Evolutionary conservation across 2,888 invertebrate species (phyloP).

Genomic region (Sturmia bella): DNA sequence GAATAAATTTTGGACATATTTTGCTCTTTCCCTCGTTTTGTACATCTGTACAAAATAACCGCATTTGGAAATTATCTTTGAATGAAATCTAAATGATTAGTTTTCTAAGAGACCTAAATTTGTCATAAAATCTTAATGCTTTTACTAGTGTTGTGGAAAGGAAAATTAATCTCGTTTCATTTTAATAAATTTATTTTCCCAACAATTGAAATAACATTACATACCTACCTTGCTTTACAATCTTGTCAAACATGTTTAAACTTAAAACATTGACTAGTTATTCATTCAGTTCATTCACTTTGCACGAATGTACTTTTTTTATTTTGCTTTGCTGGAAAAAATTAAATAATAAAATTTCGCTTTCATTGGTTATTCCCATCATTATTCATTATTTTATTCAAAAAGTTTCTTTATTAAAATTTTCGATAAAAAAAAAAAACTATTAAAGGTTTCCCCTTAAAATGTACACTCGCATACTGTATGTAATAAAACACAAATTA

Average conservation of each 20-base stretch:
- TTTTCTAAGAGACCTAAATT: too few species aligned
- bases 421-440: slow-evolving; percentile 34
- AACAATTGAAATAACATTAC: background rate
- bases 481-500: background rate
- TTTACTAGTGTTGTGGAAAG: too few species aligned
- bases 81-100: too few species aligned
- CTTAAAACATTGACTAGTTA: slow-evolving; percentile 1
- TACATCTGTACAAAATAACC: too few species aligned
- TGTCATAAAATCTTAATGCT: too few species aligned
- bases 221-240: background rate
- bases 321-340: slow-evolving; percentile 52
- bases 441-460: slow-evolving; percentile 45
- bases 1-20: too few species aligned
- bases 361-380: slow-evolving; percentile 74
- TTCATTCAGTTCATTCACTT: slow-evolving; percentile 45
- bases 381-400: slow-evolving; percentile 10
- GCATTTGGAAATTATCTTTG: too few species aligned
- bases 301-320: background rate
- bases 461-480: background rate
- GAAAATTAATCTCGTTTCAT: too few species aligned
- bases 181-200: too few species aligned
- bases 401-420: background rate
- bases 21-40: too few species aligned
- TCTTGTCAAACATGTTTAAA: background rate
- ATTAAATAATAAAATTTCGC: slow-evolving; percentile 81